A percentile compares a stretch with the other conserved stretches of the same genome.
These are phyloP conservation scores for Mythimna vitellina DNA, from an alignment of 2,888 invertebrate species.

Conservation along the genomic window DNA sequence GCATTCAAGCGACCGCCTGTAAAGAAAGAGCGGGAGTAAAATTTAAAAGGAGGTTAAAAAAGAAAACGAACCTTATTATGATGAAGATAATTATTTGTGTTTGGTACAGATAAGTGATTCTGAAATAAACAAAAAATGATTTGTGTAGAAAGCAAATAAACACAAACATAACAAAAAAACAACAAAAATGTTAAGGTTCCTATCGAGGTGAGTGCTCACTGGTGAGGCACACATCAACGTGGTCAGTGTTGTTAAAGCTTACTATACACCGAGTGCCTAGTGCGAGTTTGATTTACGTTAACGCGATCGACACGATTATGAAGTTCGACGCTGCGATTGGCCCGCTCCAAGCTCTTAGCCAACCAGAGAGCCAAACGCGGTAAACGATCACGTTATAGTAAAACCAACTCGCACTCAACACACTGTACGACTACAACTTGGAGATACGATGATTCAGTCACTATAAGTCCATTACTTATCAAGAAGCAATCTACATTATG, in stretches of 20 bases:
- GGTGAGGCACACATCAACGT: slow-evolving; percentile 59
- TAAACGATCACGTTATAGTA: too few species aligned
- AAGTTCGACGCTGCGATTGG: too few species aligned
- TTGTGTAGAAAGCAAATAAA: slow-evolving; percentile 91
- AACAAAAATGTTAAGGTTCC: slow-evolving; percentile 78
- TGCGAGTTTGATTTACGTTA: too few species aligned
- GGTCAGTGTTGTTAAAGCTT: slow-evolving; percentile 70
- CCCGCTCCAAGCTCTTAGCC: too few species aligned
- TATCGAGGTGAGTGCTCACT: slow-evolving; percentile 62
- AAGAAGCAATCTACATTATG: slow-evolving; percentile 59
- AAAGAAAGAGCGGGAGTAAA: slow-evolving; percentile 77
- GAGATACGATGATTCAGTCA: slow-evolving; percentile 37
- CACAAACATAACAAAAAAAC: slow-evolving; percentile 86
- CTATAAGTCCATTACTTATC: slow-evolving; percentile 55
- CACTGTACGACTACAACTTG: slow-evolving; percentile 42
- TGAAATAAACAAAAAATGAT: slow-evolving; percentile 93
- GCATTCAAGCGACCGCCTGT: slow-evolving; percentile 80
- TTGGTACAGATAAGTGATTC: slow-evolving; percentile 97
- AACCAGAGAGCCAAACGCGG: too few species aligned
- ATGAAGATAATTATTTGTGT: slow-evolving; percentile 95
- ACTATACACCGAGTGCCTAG: slow-evolving; percentile 40
- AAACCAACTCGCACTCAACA: too few species aligned
- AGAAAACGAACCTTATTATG: slow-evolving; percentile 94
- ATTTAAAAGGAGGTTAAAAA: slow-evolving; percentile 85
- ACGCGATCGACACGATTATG: too few species aligned